These are phyloP conservation scores for Mormyrus lacerda DNA, from an alignment of 2,113 vertebrate species.

Conservation along the genomic window DNA sequence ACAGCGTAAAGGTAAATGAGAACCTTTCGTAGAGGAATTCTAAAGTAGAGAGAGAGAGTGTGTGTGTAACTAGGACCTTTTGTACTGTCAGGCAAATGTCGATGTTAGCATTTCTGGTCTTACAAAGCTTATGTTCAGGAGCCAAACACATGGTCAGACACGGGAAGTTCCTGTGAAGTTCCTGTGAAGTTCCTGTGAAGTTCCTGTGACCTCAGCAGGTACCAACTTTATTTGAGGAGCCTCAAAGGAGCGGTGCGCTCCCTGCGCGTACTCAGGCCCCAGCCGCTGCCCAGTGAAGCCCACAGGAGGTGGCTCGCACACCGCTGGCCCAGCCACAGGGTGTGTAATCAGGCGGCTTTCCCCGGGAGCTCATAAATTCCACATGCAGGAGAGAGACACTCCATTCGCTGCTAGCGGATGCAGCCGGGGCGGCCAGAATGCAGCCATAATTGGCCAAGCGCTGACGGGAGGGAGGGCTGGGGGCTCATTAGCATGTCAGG, in stretches of 20 bases:
- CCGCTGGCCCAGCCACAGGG: conserved; percentile 11
- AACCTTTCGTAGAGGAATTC: not conserved
- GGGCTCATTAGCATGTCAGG: not conserved
- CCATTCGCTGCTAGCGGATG: not conserved
- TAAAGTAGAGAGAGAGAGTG: not conserved
- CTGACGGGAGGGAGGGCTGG: not conserved
- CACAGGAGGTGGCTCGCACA: not conserved
- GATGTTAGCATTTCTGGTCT: not conserved
- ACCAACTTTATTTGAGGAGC: not conserved
- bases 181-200: not conserved
- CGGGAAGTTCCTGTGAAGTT: not conserved
- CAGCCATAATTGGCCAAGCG: not conserved
- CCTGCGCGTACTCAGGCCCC: not conserved
- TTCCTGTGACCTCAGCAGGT: not conserved
- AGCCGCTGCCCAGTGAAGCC: not conserved
- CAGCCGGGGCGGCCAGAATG: not conserved
- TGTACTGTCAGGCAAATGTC: not conserved
- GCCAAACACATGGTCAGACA: not conserved
- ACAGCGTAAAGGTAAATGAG: not conserved
- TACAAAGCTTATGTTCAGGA: not conserved
- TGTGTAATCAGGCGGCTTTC: conserved; percentile 40
- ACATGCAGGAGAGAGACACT: conserved; percentile 20
- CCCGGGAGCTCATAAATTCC: conserved; percentile 48
- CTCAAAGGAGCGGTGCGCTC: not conserved
- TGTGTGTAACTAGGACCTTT: not conserved